Percentiles rank a stretch among this genome's conserved stretches.
These are phyloP conservation scores for Atrichornis clamosus DNA, from an alignment of 2,113 vertebrate genomes.

Conservation along the genomic window DNA sequence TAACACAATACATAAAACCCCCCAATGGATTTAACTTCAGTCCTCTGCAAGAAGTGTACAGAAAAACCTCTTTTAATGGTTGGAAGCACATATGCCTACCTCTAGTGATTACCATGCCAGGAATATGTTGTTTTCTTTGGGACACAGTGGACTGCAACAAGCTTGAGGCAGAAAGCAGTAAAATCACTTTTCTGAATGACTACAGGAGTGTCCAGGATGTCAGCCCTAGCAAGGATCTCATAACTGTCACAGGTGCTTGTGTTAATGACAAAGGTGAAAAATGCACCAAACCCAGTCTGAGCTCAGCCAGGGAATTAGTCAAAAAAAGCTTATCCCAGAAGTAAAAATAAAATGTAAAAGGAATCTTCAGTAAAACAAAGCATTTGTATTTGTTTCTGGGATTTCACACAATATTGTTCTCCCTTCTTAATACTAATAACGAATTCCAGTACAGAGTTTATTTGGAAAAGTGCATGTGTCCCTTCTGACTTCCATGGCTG, in stretches of 20 bases:
- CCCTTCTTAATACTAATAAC: neutral
- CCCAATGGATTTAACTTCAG: neutral
- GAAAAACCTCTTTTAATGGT: neutral
- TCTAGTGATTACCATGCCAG: neutral
- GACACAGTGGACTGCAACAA: neutral
- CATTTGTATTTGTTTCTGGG: neutral
- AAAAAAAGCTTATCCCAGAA: neutral
- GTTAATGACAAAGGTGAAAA: neutral
- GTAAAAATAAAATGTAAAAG: neutral
- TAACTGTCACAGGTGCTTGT: neutral
- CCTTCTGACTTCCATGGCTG: neutral
- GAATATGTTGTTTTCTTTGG: neutral
- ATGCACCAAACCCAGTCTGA: neutral
- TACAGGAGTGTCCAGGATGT: neutral
- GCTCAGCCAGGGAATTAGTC: neutral
- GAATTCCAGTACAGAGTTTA: neutral
- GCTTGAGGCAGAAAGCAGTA: neutral
- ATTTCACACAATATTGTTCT: neutral
- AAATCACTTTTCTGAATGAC: neutral
- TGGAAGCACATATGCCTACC: neutral
- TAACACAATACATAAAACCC: neutral
- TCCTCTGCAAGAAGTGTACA: neutral
- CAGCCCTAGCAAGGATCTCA: neutral
- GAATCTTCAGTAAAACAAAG: neutral
- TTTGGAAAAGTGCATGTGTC: neutral